Percentiles rank a stretch among this genome's conserved stretches.
Evolutionary conservation across 1,140 invertebrate genomes (phyloP).

Genomic region (Notospermus geniculatus): DNA sequence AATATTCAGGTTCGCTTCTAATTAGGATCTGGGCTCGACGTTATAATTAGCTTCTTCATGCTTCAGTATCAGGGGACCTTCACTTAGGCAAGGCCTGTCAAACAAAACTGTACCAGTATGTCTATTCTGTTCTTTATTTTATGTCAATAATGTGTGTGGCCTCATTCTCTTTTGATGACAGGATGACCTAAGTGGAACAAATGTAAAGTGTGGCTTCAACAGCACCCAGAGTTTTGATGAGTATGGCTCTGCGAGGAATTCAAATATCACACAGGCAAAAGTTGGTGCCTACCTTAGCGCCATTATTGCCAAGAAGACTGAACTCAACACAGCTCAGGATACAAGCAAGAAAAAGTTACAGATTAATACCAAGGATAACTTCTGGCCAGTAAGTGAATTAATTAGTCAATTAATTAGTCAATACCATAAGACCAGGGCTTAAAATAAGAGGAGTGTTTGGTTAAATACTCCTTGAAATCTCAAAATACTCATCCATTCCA

Average conservation of each 20-base stretch:
- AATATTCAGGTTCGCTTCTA: no score
- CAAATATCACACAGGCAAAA: constrained; percentile 13
- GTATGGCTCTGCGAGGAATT: constrained; percentile 14
- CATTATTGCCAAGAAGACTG: constrained; percentile 85
- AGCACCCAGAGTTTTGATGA: constrained; percentile 12
- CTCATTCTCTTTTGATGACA: neutral
- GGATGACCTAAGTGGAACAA: neutral
- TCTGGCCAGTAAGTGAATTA: constrained; percentile 75
- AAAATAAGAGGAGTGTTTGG: no score
- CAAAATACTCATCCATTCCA: no score
- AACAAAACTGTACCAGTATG: no score
- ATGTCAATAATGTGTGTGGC: neutral
- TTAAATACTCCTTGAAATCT: no score
- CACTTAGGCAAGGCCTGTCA: no score
- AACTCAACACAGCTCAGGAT: constrained; percentile 88
- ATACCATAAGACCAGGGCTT: no score
- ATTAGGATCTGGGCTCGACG: no score
- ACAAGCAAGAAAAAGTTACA: constrained; percentile 80
- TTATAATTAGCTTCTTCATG: no score
- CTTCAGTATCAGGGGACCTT: no score
- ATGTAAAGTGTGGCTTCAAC: constrained; percentile 27
- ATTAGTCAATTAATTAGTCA: no score
- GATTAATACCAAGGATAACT: constrained; percentile 93
- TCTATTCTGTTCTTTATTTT: no score
- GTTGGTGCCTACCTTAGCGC: constrained; percentile 67